Conservation (phyloP, 1,140 invertebrate genomes). For the Drosophila sucinea region DNA sequence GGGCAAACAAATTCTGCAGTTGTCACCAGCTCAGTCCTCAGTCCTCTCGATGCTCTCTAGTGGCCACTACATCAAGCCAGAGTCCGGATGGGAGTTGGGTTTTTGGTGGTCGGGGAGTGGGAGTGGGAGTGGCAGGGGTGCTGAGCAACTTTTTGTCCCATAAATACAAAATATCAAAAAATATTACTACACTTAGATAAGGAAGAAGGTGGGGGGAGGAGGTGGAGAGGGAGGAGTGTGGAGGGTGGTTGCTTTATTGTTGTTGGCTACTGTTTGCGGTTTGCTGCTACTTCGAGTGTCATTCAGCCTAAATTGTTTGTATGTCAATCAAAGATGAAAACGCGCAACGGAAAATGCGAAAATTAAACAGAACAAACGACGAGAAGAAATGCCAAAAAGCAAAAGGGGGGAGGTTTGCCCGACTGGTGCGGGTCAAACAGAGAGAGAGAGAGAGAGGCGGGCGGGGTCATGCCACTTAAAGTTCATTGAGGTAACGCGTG, state of each 20-base stretch:
- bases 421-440: conserved; percentile 7
- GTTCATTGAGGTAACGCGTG: conserved; percentile 71
- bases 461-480: conserved; percentile 55
- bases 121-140: not conserved
- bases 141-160: conserved; percentile 34
- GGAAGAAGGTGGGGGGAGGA: too few relatives aligned
- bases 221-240: conserved; percentile 30
- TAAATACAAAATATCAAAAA: conserved; percentile 81
- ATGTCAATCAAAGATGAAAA: conserved; percentile 82
- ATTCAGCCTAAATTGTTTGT: conserved; percentile 82
- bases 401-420: not conserved
- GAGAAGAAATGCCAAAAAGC: conserved; percentile 2
- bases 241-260: conserved; percentile 7
- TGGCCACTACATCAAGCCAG: conserved; percentile 57
- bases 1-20: conserved; percentile 76
- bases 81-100: conserved; percentile 18
- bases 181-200: conserved; percentile 46
- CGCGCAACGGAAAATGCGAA: conserved; percentile 79
- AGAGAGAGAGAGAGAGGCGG: not conserved
- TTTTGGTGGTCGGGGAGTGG: not conserved
- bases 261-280: conserved; percentile 56
- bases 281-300: conserved; percentile 72
- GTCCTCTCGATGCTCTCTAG: conserved; percentile 30
- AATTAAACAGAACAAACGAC: conserved; percentile 64
- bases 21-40: conserved; percentile 56